Conservation (phyloP, 2,888 invertebrate species). For the Cerceris ruficornis region DNA sequence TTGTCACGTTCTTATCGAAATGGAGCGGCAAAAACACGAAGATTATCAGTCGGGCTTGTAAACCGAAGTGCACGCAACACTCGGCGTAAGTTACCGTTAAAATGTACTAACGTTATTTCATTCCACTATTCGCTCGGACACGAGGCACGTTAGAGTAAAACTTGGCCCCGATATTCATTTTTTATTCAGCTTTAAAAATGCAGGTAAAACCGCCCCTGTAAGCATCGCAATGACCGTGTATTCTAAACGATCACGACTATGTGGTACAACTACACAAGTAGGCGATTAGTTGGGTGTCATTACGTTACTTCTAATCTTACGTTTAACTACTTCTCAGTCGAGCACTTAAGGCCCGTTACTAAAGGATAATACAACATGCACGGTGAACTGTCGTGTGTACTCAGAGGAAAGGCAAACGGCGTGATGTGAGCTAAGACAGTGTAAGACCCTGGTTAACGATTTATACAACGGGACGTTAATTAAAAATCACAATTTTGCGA, state of each 20-base stretch:
- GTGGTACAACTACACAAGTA: constrained; percentile 43
- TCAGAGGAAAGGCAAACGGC: constrained; percentile 62
- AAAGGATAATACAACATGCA: constrained; percentile 61
- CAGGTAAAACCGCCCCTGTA: constrained; percentile 33
- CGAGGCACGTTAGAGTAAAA: neutral
- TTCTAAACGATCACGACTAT: constrained; percentile 38
- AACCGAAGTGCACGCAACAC: constrained; percentile 51
- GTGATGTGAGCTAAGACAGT: constrained; percentile 16
- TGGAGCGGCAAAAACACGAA: constrained; percentile 54
- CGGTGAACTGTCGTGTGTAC: constrained; percentile 64
- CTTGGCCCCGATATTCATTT: neutral
- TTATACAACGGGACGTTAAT: no score
- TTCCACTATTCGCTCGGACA: constrained; percentile 29
- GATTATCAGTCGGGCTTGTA: constrained; percentile 48
- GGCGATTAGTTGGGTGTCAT: constrained; percentile 45
- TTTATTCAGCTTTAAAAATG: neutral
- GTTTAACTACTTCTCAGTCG: constrained; percentile 64
- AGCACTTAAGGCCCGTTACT: constrained; percentile 62
- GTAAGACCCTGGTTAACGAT: no score
- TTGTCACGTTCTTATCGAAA: constrained; percentile 58
- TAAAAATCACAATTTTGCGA: no score
- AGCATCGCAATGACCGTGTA: constrained; percentile 47
- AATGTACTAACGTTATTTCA: constrained; percentile 49
- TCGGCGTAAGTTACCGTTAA: constrained; percentile 43
- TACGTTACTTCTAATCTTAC: constrained; percentile 54